Percentiles rank a stretch among this genome's conserved stretches.
phyloP scores from a whole-genome alignment of 2,113 vertebrate genomes.

The Pseudorhombus dupliciocellatus region DNA sequence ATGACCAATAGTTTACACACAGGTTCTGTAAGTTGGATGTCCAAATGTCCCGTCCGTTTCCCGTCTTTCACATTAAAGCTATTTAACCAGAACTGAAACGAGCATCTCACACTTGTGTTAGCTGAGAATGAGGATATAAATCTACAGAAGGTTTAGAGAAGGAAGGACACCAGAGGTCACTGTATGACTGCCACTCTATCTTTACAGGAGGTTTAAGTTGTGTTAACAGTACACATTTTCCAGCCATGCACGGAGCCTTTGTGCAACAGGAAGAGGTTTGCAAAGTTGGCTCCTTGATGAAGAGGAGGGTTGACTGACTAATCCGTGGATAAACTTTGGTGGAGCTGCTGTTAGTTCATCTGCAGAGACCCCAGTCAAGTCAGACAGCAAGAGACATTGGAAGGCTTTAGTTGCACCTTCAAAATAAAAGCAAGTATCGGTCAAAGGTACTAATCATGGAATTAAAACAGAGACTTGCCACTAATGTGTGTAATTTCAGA shows the following conservation, averaged over 20 bases:
- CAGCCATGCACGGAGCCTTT: background rate
- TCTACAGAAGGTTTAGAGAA: background rate
- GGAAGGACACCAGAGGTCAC: conserved; percentile 12
- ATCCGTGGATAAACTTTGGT: conserved; percentile 27
- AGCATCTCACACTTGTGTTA: background rate
- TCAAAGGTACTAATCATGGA: background rate
- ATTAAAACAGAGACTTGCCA: too few relatives aligned
- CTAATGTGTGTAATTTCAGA: too few relatives aligned
- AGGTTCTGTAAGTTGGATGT: background rate
- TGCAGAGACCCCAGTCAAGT: background rate
- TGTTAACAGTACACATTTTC: background rate
- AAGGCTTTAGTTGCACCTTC: background rate
- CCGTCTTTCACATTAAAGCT: conserved; percentile 62
- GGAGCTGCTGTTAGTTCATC: background rate
- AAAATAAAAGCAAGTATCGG: conserved; percentile 44
- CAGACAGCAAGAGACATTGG: background rate
- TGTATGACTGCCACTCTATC: background rate
- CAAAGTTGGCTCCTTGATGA: background rate
- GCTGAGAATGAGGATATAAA: background rate
- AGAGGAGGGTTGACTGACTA: background rate
- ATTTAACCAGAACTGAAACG: conserved; percentile 55
- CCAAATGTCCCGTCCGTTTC: background rate
- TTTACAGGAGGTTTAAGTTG: background rate
- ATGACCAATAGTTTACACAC: background rate
- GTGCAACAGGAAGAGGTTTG: background rate